Percentiles rank a stretch among this genome's conserved stretches.
Evolutionary conservation across 2,113 vertebrate species (phyloP).

Genomic region (Coracopsis vasa): DNA sequence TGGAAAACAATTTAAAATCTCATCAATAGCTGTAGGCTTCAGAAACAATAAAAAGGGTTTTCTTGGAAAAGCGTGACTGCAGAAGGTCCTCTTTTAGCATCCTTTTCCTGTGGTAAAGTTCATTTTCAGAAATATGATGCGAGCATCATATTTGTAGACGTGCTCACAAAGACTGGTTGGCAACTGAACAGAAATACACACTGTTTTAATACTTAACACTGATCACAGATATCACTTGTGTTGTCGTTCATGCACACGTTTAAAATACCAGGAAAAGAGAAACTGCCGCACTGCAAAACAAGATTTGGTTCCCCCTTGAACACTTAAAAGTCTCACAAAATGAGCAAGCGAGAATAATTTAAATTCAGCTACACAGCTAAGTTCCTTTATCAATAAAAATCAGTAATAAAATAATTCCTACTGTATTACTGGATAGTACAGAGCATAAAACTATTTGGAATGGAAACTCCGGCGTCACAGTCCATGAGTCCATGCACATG

Average conservation of each 20-base stretch:
- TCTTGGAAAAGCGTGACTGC: slow-evolving; percentile 15
- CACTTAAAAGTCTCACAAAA: neutral
- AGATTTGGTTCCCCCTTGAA: neutral
- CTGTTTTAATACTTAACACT: neutral
- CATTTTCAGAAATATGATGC: slow-evolving; percentile 63
- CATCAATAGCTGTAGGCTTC: neutral
- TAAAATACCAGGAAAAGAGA: neutral
- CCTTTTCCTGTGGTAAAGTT: slow-evolving; percentile 62
- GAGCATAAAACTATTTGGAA: slow-evolving; percentile 62
- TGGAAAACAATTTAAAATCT: neutral
- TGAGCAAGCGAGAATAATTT: neutral
- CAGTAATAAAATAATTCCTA: slow-evolving; percentile 51
- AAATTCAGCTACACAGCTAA: neutral
- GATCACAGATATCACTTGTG: neutral
- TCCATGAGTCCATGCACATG: slow-evolving; percentile 75
- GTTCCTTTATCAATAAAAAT: neutral
- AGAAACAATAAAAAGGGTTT: slow-evolving; percentile 40
- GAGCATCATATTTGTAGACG: slow-evolving; percentile 61
- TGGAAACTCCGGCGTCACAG: slow-evolving; percentile 46
- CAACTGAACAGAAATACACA: slow-evolving; percentile 19
- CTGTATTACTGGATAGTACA: slow-evolving; percentile 50
- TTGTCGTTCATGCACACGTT: slow-evolving; percentile 32
- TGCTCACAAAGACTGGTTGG: slow-evolving; percentile 34
- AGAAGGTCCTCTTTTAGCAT: slow-evolving; percentile 71
- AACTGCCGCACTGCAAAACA: neutral